Base-by-base conservation (phyloP, 2,888 invertebrate genomes). In the Cephus pygmeus region DNA sequence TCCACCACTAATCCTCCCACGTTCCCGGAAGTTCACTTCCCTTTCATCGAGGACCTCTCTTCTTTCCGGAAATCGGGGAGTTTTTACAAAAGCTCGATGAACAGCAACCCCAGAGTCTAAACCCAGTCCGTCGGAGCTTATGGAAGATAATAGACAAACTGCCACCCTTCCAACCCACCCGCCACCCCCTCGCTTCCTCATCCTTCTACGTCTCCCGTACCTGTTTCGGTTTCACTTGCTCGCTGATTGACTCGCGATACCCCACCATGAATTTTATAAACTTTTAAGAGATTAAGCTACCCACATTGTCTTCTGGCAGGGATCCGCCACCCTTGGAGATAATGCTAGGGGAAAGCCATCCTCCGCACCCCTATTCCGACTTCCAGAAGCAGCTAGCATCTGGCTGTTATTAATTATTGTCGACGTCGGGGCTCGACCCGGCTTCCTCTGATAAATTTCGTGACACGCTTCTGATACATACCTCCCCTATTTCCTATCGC, bases 351-450 rank as follows among this genome's bases (percentile, higher is more conserved):
- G 36, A 71, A 76, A 76, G n/a, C 33, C 71, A 40, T 36, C n/a
- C 15, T 15, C 35, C n/a, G 56, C 34, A 34, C 40, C 30, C 68
- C 73, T 11, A 15, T 33, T 35, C 4, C 73, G 56, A 76, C 76
- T 40, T 15, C 15, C 40, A 30, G 40, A 6, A 40, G 6, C 40
- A 40, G 15, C 40, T 15, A 40, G 40, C 40, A 40, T 40, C 40
- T 40, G 82, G 81, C 85, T 77, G 82, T 85, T 86, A 84, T 87
- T 86, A 88, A 87, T 87, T 87, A 86, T 83, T 81, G 85, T 85
- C 84, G 82, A 81, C 84, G 83, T 83, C 76, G 79, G 82, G 81
- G 82, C 82, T 79, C 79, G 81, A 79, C 30, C 69, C 76, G 75
- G 81, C 76, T 79, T 73, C 78, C 73, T 79, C 82, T 79, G 84